Evolutionary conservation across 2,113 vertebrate species (phyloP).

Genomic region (Gyps fulvus): DNA sequence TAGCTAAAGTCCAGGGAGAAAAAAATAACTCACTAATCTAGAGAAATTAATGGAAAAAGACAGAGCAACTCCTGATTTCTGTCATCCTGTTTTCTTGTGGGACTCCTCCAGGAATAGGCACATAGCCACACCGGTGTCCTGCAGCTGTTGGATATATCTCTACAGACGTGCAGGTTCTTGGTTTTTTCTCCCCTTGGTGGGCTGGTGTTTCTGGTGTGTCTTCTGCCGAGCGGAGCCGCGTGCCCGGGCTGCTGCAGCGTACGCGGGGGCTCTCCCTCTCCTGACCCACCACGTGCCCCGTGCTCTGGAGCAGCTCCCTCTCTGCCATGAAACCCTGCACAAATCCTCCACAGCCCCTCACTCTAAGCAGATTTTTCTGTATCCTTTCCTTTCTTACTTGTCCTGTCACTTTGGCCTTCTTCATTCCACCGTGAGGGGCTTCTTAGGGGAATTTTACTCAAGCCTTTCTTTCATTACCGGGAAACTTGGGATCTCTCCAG

Average conservation of each 20-base stretch:
- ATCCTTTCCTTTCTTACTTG: background rate
- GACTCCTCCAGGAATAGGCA: background rate
- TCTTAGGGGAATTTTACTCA: background rate
- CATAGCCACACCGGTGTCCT: background rate
- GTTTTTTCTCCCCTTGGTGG: background rate
- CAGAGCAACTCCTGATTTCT: background rate
- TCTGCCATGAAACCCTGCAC: background rate
- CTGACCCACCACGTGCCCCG: background rate
- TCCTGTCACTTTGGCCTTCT: background rate
- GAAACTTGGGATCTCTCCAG: background rate
- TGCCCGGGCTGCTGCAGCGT: background rate
- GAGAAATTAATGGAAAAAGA: background rate
- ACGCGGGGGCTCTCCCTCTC: background rate
- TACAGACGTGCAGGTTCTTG: background rate
- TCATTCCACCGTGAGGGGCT: background rate
- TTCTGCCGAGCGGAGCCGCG: accelerated
- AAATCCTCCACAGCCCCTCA: background rate
- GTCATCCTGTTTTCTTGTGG: background rate
- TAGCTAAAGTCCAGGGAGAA: background rate
- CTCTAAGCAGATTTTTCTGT: background rate
- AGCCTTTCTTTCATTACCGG: background rate
- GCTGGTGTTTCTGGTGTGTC: background rate
- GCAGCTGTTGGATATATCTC: background rate
- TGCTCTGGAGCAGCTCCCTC: background rate
- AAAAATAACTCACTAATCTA: background rate